Base-by-base conservation (phyloP, 2,113 vertebrate genomes). In the Anarrhichthys ocellatus region DNA sequence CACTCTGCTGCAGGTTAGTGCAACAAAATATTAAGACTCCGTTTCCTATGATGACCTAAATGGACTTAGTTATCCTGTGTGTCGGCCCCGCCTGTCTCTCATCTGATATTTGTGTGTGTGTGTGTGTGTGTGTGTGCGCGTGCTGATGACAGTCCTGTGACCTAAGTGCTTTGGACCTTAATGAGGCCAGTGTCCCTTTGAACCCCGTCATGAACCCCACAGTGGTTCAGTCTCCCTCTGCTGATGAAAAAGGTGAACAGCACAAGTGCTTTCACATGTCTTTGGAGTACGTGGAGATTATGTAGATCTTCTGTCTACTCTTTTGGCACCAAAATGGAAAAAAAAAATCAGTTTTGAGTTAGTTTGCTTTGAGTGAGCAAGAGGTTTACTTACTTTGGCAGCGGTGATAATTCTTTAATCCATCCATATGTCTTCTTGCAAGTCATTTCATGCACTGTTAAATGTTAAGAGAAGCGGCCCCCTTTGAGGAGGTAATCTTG, bases 171-270 rank as follows among this genome's bases (percentile, higher is more conserved):
- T 32, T 73, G 63, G 74, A 61, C 82, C 72, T 65, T 38, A 80
- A 72, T 79, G 78, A 78, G 68, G 75, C 76, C 34, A 34, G 71
- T 6, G 36, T 63, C 80, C 63, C 54, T 1, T 38, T 76, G 68
- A 78, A 68, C 69, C 75, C 34, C 24, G 14, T 24, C 17, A 59
- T 34, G 40, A 29, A 22, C 15, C 36, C 50, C 14, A 0, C 36
- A n/a, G 75, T 44, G 64, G 11, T 67, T 59, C 56, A 5, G 82
- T 82, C 80, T 69, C 86, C 89, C 88, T 82, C 88, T 91, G 59
- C 73, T 87, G 87, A 24, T 62, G n/a, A 24, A 44, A 59, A 36
- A 0, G 0, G 44, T 20, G 63, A 36, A 84, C 34, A 46, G 32
- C 81, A 84, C 6, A 0, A 17, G 32, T 38, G 18, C 48, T 9